Evolutionary conservation across 2,888 invertebrate genomes (phyloP).

Genomic region (Dromius quadrimaculatus): DNA sequence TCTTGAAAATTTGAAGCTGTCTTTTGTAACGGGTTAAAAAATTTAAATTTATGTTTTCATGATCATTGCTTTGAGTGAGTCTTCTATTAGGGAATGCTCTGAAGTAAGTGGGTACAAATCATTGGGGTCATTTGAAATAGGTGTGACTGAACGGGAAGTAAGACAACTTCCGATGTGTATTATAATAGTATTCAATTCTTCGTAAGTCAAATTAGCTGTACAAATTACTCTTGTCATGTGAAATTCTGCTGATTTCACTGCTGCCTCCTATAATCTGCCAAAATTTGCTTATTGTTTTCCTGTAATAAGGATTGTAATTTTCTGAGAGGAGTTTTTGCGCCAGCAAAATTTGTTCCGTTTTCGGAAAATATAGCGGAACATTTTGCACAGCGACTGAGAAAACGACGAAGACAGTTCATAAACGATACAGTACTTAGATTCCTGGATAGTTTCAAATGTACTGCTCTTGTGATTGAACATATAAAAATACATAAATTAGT

Average conservation of each 20-base stretch:
- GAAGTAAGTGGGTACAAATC: slow-evolving; percentile 56
- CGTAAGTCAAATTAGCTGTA: slow-evolving; percentile 45
- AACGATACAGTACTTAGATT: slow-evolving; percentile 53
- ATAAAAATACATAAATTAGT: slow-evolving; percentile 52
- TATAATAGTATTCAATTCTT: slow-evolving; percentile 55
- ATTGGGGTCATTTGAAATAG: slow-evolving; percentile 53
- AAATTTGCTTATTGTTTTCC: slow-evolving; percentile 45
- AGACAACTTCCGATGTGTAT: slow-evolving; percentile 54
- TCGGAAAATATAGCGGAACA: slow-evolving; percentile 50
- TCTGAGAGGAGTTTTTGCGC: slow-evolving; percentile 53
- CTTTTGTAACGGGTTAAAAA: slow-evolving; percentile 53
- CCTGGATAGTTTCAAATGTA: slow-evolving; percentile 54
- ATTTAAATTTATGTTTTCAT: slow-evolving; percentile 44
- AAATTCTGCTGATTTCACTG: slow-evolving; percentile 55
- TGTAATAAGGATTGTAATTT: not conserved
- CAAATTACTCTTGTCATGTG: slow-evolving; percentile 53
- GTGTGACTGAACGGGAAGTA: slow-evolving; percentile 54
- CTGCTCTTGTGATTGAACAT: slow-evolving; percentile 53
- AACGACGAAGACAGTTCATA: slow-evolving; percentile 54
- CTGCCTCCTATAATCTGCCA: slow-evolving; percentile 56
- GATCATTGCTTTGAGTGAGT: slow-evolving; percentile 53
- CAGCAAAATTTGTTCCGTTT: slow-evolving; percentile 56
- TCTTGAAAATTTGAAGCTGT: slow-evolving; percentile 1
- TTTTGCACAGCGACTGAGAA: slow-evolving; percentile 52
- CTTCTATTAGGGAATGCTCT: slow-evolving; percentile 58